Evolutionary conservation across 2,888 invertebrate genomes (phyloP).

Genomic region (Tribolium freemani): DNA sequence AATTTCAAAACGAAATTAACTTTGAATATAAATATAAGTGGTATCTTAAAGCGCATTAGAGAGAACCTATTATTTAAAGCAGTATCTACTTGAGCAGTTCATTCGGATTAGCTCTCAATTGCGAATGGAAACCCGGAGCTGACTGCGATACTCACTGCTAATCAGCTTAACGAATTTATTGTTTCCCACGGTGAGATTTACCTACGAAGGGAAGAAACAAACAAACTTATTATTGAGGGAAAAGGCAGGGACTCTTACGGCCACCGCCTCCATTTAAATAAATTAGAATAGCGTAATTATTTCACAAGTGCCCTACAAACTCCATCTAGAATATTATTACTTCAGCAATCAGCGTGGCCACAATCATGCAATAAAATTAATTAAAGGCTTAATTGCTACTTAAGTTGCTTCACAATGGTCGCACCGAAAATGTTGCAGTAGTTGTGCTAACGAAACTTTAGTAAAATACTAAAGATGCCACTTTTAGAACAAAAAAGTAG

Average conservation of each 20-base stretch:
- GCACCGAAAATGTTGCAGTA: too few species aligned
- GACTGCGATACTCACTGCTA: constrained; percentile 54
- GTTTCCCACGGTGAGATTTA: constrained; percentile 57
- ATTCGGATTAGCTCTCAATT: constrained; percentile 59
- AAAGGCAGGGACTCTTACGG: constrained; percentile 6
- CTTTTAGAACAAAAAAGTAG: too few species aligned
- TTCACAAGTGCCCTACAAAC: neutral
- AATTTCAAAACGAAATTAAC: constrained; percentile 58
- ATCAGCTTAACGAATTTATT: constrained; percentile 61
- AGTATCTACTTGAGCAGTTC: constrained; percentile 59
- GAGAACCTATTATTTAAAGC: constrained; percentile 58
- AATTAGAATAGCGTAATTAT: constrained; percentile 11
- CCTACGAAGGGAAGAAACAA: constrained; percentile 42
- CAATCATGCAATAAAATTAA: constrained; percentile 14
- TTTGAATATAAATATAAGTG: constrained; percentile 58
- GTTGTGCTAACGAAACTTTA: too few species aligned
- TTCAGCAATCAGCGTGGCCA: neutral
- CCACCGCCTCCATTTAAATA: constrained; percentile 3
- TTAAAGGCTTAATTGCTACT: neutral
- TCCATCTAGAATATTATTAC: neutral
- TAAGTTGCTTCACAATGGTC: neutral
- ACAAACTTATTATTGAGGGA: constrained; percentile 39
- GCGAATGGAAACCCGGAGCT: constrained; percentile 51
- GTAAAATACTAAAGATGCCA: too few species aligned
- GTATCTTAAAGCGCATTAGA: constrained; percentile 54